A percentile compares a stretch with the other conserved stretches of the same genome.
Evolutionary conservation across 2,113 vertebrate species (phyloP).

Genomic region (Megaleporinus macrocephalus): DNA sequence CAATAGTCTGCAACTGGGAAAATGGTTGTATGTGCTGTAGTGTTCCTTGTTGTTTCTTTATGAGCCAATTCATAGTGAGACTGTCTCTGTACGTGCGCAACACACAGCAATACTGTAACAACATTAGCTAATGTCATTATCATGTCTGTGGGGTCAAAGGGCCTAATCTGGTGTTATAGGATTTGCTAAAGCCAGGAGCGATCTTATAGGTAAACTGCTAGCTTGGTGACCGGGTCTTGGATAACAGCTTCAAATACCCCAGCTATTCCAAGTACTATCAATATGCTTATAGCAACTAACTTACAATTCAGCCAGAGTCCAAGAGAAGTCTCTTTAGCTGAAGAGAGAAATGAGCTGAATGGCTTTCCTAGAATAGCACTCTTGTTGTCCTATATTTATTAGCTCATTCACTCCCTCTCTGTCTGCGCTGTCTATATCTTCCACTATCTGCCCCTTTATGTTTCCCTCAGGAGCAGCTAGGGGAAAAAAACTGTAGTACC

Average conservation of each 20-base stretch:
- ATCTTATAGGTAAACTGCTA: conserved; percentile 74
- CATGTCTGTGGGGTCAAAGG: conserved; percentile 75
- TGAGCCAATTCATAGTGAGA: background rate
- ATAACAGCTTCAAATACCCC: conserved; percentile 61
- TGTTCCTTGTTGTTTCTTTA: background rate
- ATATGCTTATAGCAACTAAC: conserved; percentile 62
- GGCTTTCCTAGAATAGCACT: background rate
- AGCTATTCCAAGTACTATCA: conserved; percentile 62
- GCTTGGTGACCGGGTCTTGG: conserved; percentile 63
- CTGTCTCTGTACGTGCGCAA: conserved; percentile 50
- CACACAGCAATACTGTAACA: conserved; percentile 66
- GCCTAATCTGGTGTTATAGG: conserved; percentile 78
- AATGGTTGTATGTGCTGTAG: background rate
- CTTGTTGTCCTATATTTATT: background rate
- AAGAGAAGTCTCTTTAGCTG: background rate
- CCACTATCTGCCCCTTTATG: background rate
- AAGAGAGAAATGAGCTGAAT: background rate
- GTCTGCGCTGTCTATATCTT: background rate
- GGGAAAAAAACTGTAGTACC: background rate
- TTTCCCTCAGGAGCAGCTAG: background rate
- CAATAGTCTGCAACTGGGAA: background rate
- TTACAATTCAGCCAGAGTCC: background rate
- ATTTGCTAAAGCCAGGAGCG: conserved; percentile 75
- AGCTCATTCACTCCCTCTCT: background rate
- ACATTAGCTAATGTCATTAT: conserved; percentile 80